A percentile compares a stretch with the other conserved stretches of the same genome.
These are phyloP conservation scores for Lingula anatina DNA, from an alignment of 2,888 invertebrate genomes.

Conservation along the genomic window DNA sequence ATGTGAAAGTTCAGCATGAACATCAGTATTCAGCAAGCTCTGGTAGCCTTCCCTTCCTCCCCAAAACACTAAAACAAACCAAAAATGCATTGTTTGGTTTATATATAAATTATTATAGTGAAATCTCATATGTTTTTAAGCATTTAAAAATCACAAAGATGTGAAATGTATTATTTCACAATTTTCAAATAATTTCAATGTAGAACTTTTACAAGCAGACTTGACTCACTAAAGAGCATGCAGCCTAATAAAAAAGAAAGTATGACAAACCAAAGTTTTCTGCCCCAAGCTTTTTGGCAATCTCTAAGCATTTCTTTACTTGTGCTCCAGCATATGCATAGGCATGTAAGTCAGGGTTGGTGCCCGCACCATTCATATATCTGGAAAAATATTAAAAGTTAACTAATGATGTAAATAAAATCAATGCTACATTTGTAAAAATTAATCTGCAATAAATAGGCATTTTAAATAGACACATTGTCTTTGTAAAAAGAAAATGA, in stretches of 20 bases:
- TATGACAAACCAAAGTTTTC: constrained; percentile 57
- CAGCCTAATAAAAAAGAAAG: too few relatives aligned
- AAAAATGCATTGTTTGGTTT: not conserved
- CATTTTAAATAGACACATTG: too few relatives aligned
- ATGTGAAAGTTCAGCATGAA: constrained; percentile 60
- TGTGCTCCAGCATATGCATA: constrained; percentile 60
- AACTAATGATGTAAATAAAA: not conserved
- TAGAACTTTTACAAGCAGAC: too few relatives aligned
- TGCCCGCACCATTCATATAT: constrained; percentile 61
- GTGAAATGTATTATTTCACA: too few relatives aligned
- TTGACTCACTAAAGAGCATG: too few relatives aligned
- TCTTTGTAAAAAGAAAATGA: too few relatives aligned
- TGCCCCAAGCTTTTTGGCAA: constrained; percentile 60
- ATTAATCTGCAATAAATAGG: not conserved
- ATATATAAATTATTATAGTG: constrained; percentile 1
- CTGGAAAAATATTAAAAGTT: constrained; percentile 41
- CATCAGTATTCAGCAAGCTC: constrained; percentile 60
- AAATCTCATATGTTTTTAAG: too few relatives aligned
- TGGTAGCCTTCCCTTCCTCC: constrained; percentile 62
- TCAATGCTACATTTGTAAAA: not conserved
- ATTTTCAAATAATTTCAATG: too few relatives aligned
- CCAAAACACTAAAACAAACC: constrained; percentile 54
- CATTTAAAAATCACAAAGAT: too few relatives aligned
- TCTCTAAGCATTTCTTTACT: constrained; percentile 62
- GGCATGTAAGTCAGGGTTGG: constrained; percentile 60